Base-by-base conservation (phyloP, 2,888 invertebrate species). In the Malachius bipustulatus region DNA sequence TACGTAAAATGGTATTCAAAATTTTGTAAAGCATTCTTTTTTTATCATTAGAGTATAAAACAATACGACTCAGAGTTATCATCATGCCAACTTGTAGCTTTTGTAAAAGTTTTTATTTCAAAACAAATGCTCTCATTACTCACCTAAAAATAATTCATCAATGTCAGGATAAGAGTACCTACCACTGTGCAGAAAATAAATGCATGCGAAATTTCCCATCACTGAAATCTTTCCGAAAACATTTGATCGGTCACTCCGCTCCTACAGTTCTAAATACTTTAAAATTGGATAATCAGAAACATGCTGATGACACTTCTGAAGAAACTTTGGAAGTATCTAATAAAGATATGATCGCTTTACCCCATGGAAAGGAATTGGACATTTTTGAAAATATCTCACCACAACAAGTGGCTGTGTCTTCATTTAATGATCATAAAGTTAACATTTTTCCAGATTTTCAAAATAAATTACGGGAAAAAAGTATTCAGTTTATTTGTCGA, bases 101-200 rank as follows among this genome's bases (percentile, higher is more conserved):
- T 6, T 31, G 32, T 16, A 8, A 2, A 16, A 14, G 14, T 14
- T 15, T 6, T 14, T 32, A 13, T 32, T 13, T 19, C 19, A 6
- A 32, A n/a, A 15, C 19, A 13, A 32, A 32, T 19, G 14, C 32
- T 16, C 19, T 32, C 3, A 24, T 32, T 32, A 9, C 19, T 9
- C 32, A 32, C 19, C 19, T 32, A 4, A 32, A 32, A 15, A n/a
- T 32, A 32, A 14, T 15, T 19, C 32, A 32, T 32, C 16, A 16
- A 12, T 32, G 16, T 13, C 16, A 19, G 9, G n/a, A 15, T 13
- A 9, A 32, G 19, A 14, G 16, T 9, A 16, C 16, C 2, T 32
- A 32, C 19, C 16, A 16, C 13, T 16, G 32, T 32, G 32, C 16
- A 16, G 32, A 32, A 19, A 32, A 32, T 19, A 24, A 11, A 11